A percentile compares a stretch with the other conserved stretches of the same genome.
Conservation (phyloP, 2,888 invertebrate species). For the Ophion obscuratus region DNA sequence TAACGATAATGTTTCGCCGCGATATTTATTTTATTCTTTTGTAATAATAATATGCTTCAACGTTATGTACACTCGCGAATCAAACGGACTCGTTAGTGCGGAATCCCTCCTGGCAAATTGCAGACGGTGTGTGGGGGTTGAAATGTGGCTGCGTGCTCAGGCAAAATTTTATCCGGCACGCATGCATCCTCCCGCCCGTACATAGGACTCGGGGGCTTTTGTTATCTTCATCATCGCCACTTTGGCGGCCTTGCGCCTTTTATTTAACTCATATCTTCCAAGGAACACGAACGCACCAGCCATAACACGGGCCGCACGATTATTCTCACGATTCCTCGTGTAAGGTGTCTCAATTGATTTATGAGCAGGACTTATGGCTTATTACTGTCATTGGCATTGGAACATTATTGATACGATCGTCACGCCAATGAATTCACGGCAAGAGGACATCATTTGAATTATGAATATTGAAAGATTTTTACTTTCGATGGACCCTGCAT, state of each 20-base stretch:
- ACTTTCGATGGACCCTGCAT: too few species aligned
- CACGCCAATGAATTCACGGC: neutral
- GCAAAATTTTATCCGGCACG: conserved; percentile 42
- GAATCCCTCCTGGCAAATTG: neutral
- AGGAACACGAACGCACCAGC: conserved; percentile 28
- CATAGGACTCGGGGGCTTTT: conserved; percentile 9
- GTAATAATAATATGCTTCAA: neutral
- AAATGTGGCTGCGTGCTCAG: conserved; percentile 42
- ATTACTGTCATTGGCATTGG: neutral
- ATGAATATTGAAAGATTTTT: too few species aligned
- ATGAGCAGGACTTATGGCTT: neutral
- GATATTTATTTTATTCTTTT: neutral
- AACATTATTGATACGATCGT: neutral
- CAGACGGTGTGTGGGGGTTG: neutral
- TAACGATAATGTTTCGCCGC: neutral
- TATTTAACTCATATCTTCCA: conserved; percentile 62
- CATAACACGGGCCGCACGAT: neutral
- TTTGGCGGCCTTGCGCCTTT: conserved; percentile 58
- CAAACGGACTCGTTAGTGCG: neutral
- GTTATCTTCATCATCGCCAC: conserved; percentile 65
- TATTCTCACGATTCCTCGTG: conserved; percentile 28
- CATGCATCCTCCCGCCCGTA: conserved; percentile 11
- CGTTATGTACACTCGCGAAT: neutral
- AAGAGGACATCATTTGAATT: too few species aligned
- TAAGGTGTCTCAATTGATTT: conserved; percentile 8